phyloP scores from a whole-genome alignment of 2,888 invertebrate species.

The Laspeyria flexula region DNA sequence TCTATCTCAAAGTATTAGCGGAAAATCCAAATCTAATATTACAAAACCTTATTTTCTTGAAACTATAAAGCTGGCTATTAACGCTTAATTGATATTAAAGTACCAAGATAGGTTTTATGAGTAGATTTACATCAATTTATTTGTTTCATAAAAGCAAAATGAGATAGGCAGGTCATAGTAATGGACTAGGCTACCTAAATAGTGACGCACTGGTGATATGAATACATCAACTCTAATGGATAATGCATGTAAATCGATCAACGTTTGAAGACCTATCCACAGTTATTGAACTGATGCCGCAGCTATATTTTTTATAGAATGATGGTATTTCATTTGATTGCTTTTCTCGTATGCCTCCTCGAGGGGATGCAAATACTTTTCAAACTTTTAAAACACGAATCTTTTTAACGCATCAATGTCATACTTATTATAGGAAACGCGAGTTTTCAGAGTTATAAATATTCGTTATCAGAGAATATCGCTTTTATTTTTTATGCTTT shows the following conservation, averaged over 20 bases:
- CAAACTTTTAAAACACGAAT: conserved; percentile 21
- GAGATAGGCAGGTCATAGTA: too few relatives aligned
- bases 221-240: conserved; percentile 48
- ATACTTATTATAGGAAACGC: not conserved
- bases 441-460: too few relatives aligned
- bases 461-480: too few relatives aligned
- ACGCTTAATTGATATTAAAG: not conserved
- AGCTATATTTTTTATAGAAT: conserved; percentile 27
- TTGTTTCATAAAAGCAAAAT: too few relatives aligned
- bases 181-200: too few relatives aligned
- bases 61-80: not conserved
- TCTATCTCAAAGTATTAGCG: too few relatives aligned
- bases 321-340: conserved; percentile 25
- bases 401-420: conserved; percentile 25
- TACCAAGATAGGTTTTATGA: not conserved
- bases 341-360: conserved; percentile 15
- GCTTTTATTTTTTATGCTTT: too few relatives aligned
- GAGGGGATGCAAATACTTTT: conserved; percentile 28
- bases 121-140: too few relatives aligned
- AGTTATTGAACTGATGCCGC: conserved; percentile 18
- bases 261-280: conserved; percentile 25
- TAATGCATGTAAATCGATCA: conserved; percentile 52
- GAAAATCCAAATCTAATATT: too few relatives aligned
- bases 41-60: too few relatives aligned
- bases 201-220: conserved; percentile 22